Evolutionary conservation across 2,888 invertebrate genomes (phyloP), one percentile per base, ranked within the genome.

Genomic region (Aspidiotus destructor): DNA sequence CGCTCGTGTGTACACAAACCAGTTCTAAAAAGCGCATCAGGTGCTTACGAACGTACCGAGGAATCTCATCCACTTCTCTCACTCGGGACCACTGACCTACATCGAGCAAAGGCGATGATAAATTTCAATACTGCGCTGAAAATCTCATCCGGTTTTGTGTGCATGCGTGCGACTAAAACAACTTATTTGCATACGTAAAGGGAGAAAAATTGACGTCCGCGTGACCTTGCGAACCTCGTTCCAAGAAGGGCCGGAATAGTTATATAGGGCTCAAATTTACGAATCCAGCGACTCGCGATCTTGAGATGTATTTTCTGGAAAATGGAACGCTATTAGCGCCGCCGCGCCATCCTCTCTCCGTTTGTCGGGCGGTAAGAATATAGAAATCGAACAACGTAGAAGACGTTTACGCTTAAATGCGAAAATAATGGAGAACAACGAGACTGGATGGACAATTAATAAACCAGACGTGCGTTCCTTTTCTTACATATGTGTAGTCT

Each of bases 61-160:
- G 48, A 48, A 48, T 48, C 48, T 28, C 5, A 28, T 28, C 6
- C 48, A 11, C 11, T 48, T 48, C n/a, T 48, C 48, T 48, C 48
- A n/a, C n/a, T 48, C n/a, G 48, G 48, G 48, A 48, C 48, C 48
- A 48, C 48, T 48, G 48, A 48, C 48, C 48, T 48, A 48, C 48
- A 48, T 48, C 48, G 48, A 48, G 28, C 5, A 28, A 28, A 48
- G n/a, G 10, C 11, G n/a, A 48, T 48, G n/a, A 48, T 48, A 48
- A 48, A 48, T 48, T 48, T 48, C 48, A 48, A 48, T 48, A 48
- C 48, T n/a, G 10, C 48, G 48, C n/a, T 48, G 48, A 11, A 48
- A 48, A 48, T 48, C 48, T n/a, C 48, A 48, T 48, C 48, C 48
- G 48, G 48, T 48, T 48, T 48, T 6, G 10, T 28, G 28, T 28